Evolutionary conservation across 2,888 invertebrate species (phyloP).

Genomic region (Ennomos quercinarius): DNA sequence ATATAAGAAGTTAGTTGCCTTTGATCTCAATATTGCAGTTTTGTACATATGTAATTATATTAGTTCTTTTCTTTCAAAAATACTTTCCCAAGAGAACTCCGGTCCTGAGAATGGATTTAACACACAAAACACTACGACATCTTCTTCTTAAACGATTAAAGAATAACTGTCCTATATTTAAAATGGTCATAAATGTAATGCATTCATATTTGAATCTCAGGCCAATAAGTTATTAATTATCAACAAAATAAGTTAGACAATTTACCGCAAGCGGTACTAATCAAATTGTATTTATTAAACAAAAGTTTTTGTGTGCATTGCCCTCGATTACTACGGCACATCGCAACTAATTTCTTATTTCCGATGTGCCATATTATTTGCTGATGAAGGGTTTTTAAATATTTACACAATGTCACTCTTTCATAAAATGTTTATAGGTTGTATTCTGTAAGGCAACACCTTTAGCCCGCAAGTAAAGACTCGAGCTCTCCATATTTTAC

Average conservation of each 20-base stretch:
- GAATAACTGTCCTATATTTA: neutral
- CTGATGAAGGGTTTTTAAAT: neutral
- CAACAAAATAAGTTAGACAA: neutral
- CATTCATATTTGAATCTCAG: conserved; percentile 17
- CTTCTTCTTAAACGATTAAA: neutral
- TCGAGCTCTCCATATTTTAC: conserved; percentile 26
- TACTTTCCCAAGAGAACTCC: conserved; percentile 14
- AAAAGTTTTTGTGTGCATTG: neutral
- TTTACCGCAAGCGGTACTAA: neutral
- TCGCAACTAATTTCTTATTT: conserved; percentile 1
- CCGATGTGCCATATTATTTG: conserved; percentile 8
- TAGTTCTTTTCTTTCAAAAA: conserved; percentile 57
- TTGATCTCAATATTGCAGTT: conserved; percentile 71
- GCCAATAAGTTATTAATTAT: neutral
- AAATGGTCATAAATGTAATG: neutral
- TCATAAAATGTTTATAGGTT: neutral
- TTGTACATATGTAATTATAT: conserved; percentile 81
- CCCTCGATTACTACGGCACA: neutral
- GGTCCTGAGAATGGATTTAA: conserved; percentile 10
- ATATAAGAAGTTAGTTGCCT: conserved; percentile 65
- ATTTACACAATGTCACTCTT: neutral
- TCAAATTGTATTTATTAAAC: neutral
- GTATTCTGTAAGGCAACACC: neutral
- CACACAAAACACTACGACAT: conserved; percentile 7
- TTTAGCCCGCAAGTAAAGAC: conserved; percentile 2